Percentiles rank a stretch among this genome's conserved stretches.
phyloP scores from a whole-genome alignment of 1,140 invertebrate species.

The Drosophila mauritiana region DNA sequence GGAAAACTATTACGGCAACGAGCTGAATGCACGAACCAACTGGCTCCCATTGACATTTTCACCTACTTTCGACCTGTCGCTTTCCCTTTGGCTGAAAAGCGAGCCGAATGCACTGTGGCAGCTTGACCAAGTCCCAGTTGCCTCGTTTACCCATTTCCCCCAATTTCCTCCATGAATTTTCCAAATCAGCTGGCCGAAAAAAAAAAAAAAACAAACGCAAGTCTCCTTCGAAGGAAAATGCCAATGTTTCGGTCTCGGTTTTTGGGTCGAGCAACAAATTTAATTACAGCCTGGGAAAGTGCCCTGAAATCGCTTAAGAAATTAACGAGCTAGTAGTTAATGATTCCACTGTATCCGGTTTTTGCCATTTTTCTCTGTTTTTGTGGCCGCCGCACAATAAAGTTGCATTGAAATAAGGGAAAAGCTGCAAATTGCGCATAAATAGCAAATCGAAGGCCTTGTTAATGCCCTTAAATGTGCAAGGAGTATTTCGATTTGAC shows the following conservation, averaged over 20 bases:
- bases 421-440: slow-evolving; percentile 28
- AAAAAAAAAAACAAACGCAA: background rate
- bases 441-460: slow-evolving; percentile 46
- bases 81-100: slow-evolving; percentile 28
- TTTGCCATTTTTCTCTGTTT: background rate
- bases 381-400: slow-evolving; percentile 32
- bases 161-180: slow-evolving; percentile 57
- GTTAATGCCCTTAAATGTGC: slow-evolving; percentile 16
- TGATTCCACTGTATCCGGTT: slow-evolving; percentile 39
- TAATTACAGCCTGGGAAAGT: slow-evolving; percentile 31
- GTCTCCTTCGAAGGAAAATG: slow-evolving; percentile 7
- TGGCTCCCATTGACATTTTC: slow-evolving; percentile 50
- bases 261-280: slow-evolving; percentile 23
- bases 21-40: slow-evolving; percentile 20
- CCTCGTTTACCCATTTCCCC: slow-evolving; percentile 60
- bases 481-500: background rate
- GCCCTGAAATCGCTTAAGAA: slow-evolving; percentile 46
- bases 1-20: slow-evolving; percentile 1
- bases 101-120: slow-evolving; percentile 52
- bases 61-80: slow-evolving; percentile 64
- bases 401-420: slow-evolving; percentile 17
- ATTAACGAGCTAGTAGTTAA: slow-evolving; percentile 71
- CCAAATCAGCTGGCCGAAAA: slow-evolving; percentile 38
- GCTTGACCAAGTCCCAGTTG: slow-evolving; percentile 60
- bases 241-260: slow-evolving; percentile 26